These are phyloP conservation scores for Girardia tigrina DNA, from an alignment of 2,888 invertebrate species.

Conservation along the genomic window DNA sequence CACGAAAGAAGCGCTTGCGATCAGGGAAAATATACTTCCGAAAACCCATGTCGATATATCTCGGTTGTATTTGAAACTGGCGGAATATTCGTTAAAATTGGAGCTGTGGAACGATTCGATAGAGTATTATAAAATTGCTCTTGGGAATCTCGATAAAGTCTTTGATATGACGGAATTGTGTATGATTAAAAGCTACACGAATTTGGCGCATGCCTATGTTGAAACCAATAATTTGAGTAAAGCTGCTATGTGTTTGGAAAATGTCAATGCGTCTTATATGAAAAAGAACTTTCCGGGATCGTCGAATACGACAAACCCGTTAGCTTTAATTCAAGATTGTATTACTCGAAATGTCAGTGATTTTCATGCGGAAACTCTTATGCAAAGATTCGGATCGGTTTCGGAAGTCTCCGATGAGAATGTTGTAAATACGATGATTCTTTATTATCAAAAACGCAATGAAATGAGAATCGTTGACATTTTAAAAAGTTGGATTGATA, in stretches of 20 bases:
- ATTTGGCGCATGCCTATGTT: not conserved
- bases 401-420: constrained; percentile 1
- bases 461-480: not conserved
- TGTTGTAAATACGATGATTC: not conserved
- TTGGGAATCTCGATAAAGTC: not conserved
- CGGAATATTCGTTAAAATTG: not conserved
- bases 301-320: not conserved
- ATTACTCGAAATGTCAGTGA: not conserved
- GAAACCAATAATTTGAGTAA: not conserved
- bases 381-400: not conserved
- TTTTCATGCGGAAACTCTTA: not conserved
- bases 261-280: not conserved
- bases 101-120: not conserved
- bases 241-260: not conserved
- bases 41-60: not conserved
- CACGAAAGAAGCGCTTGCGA: not conserved
- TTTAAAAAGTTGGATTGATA: not conserved
- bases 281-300: not conserved
- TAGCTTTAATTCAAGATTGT: not conserved
- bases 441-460: not conserved
- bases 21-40: not conserved
- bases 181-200: not conserved
- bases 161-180: not conserved
- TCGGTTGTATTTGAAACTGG: not conserved
- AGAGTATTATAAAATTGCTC: not conserved